phyloP scores from a whole-genome alignment of 2,888 invertebrate genomes.

The Drosophila mimetica region DNA sequence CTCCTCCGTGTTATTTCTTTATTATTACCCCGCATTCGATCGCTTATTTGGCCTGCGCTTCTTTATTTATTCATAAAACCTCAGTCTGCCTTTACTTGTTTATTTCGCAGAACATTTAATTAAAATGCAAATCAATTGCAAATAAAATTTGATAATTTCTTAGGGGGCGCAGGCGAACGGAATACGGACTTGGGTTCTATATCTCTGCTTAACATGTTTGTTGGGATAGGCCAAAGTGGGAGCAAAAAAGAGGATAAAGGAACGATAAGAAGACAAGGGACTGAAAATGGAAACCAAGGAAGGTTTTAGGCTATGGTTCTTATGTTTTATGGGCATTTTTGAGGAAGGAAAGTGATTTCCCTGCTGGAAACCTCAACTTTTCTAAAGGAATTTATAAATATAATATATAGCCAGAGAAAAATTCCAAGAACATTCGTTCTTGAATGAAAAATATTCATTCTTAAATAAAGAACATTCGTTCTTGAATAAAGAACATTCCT shows the following conservation, averaged over 20 bases:
- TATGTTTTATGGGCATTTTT: no score
- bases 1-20: background rate
- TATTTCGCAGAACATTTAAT: constrained; percentile 11
- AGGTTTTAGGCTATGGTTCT: no score
- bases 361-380: no score
- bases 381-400: no score
- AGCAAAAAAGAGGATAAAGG: background rate
- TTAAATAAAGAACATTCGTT: no score
- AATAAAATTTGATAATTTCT: constrained; percentile 9
- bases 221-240: constrained; percentile 21
- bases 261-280: background rate
- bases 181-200: background rate
- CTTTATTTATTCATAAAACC: constrained; percentile 4
- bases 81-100: background rate
- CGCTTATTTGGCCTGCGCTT: constrained; percentile 1
- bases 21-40: background rate
- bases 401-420: no score
- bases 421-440: no score
- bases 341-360: no score
- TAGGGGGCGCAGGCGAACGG: background rate
- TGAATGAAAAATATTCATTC: no score
- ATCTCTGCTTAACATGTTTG: background rate
- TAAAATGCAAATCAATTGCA: constrained; percentile 10
- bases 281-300: no score
- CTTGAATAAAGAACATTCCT: no score